These are phyloP conservation scores for Lepidonotus clava DNA, from an alignment of 2,888 invertebrate genomes.

Conservation along the genomic window DNA sequence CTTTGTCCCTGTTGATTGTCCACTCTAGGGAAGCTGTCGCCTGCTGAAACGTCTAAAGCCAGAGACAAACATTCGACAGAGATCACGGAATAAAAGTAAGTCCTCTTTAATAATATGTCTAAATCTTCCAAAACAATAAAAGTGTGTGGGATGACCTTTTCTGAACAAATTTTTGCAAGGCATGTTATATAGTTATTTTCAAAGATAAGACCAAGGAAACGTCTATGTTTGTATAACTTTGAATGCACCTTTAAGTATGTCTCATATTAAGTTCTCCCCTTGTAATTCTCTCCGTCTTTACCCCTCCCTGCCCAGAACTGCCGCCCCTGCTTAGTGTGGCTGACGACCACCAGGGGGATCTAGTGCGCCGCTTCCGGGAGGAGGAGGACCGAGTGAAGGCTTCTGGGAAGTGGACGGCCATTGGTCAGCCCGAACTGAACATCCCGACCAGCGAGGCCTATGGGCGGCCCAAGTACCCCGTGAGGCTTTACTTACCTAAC, in stretches of 20 bases:
- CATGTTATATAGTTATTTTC: no score
- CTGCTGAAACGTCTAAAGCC: slow-evolving; percentile 66
- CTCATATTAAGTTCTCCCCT: no score
- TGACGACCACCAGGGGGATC: not conserved
- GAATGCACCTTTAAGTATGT: no score
- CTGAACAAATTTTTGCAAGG: no score
- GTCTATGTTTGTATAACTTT: no score
- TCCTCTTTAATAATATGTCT: no score
- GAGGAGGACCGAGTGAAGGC: slow-evolving; percentile 13
- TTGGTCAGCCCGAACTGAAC: not conserved
- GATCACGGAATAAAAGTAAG: slow-evolving; percentile 29
- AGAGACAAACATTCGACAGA: slow-evolving; percentile 57
- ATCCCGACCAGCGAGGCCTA: not conserved
- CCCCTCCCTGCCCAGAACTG: no score
- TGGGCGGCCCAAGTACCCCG: not conserved
- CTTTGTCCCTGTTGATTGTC: no score
- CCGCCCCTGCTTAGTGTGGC: not conserved
- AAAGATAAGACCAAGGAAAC: no score
- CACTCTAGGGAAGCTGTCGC: slow-evolving; percentile 69
- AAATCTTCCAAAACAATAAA: no score
- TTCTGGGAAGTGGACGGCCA: not conserved
- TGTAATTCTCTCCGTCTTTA: no score
- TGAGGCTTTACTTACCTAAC: not conserved
- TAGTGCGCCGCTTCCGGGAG: not conserved
- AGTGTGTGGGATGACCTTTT: no score